Evolutionary conservation across 2,888 invertebrate genomes (phyloP), one percentile per base, ranked within the genome.

Genomic region (Folsomia candida): DNA sequence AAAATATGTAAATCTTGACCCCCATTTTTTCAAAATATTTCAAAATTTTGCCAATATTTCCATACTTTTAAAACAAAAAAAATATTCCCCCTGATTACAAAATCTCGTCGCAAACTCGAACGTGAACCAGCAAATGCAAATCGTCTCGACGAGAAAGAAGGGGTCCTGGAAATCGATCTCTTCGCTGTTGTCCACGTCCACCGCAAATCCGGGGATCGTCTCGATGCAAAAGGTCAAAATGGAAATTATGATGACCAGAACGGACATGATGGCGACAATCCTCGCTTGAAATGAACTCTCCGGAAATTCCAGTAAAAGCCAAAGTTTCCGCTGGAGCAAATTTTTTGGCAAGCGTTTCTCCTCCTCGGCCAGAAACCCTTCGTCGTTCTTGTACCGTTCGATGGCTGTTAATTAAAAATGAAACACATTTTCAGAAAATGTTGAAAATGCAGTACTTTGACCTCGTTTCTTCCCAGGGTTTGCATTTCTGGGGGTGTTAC

Each of bases 271-370:
- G 0, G 77, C 75, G 9, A 79, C 71, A 22, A 79, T 63, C 6
- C 73, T 51, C 11, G 73, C 73, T 64, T 78, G 76, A 26, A 67
- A 54, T 25, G 74, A 74, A 51, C 69, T 69, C 27, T 74, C 76
- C 0, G 78, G 78, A 51, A 73, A 76, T 62, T 79, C 79, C 22
- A 78, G 67, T 9, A 79, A 51, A 0, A 78, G 69, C 79, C 79
- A 79, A 1, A 77, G n/a, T 66, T 79, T 79, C 25, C 76, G 51
- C 25, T 66, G 20, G 2, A 71, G 70, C n/a, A 79, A n/a, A 51
- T 68, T 73, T 24, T 59, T 29, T 3, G 77, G 76, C 26, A 76
- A 37, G 1, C 51, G n/a, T 51, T 68, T 70, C 0, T 73, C 75
- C 22, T 71, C 69, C 1, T 58, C 58, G 2, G 28, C 28, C 2